Conservation (phyloP, 1,140 invertebrate species). For the Saxidomus purpurata region DNA sequence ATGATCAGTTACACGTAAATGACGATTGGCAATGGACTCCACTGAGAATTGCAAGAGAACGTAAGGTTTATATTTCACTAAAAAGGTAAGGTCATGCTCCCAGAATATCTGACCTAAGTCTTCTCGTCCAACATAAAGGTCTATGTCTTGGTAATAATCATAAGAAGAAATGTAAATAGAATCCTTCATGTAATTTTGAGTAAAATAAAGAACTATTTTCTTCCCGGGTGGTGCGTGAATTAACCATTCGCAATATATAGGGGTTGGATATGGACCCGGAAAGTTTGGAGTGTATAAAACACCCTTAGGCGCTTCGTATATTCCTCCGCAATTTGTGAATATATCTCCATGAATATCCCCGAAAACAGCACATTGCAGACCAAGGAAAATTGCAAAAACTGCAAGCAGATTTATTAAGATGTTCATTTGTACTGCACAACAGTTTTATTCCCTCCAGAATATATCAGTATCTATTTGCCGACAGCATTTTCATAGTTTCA, state of each 20-base stretch:
- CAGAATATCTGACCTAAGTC: conserved; percentile 85
- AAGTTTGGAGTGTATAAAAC: conserved; percentile 94
- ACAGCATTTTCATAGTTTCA: not conserved
- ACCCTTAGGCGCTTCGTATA: conserved; percentile 72
- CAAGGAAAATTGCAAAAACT: not conserved
- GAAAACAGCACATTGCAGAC: not conserved
- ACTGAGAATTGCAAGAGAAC: conserved; percentile 93
- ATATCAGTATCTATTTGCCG: not conserved
- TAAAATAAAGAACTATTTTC: conserved; percentile 94
- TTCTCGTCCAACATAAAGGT: conserved; percentile 74
- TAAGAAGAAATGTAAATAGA: conserved; percentile 94
- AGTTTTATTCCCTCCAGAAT: not conserved
- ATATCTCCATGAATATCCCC: conserved; percentile 28
- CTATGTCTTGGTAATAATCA: conserved; percentile 85
- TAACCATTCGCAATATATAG: conserved; percentile 94
- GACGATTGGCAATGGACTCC: conserved; percentile 91
- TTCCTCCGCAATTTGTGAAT: conserved; percentile 76
- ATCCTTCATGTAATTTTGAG: conserved; percentile 94
- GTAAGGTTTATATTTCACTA: conserved; percentile 90
- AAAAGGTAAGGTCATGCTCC: conserved; percentile 73
- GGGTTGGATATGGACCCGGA: conserved; percentile 92
- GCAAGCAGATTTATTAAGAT: not conserved
- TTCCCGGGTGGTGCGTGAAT: conserved; percentile 90
- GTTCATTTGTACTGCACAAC: not conserved
- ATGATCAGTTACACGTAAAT: conserved; percentile 93